Percentiles rank a stretch among this genome's conserved stretches.
phyloP scores from a whole-genome alignment of 2,888 invertebrate genomes.

The Macroteleia sp. region DNA sequence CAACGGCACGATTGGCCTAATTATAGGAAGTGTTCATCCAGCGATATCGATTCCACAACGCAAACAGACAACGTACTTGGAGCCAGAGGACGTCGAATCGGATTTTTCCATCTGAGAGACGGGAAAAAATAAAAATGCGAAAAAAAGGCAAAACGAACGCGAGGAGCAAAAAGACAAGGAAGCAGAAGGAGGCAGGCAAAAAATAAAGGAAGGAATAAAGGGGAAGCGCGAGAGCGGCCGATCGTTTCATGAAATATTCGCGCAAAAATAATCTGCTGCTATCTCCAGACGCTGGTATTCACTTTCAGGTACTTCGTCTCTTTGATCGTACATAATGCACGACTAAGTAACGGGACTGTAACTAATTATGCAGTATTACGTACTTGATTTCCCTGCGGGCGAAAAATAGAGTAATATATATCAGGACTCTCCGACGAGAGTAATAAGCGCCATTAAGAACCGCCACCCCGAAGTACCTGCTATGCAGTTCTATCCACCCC shows the following conservation, averaged over 20 bases:
- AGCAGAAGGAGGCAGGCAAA: background rate
- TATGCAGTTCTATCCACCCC: conserved; percentile 52
- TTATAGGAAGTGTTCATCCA: conserved; percentile 37
- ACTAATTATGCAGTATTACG: conserved; percentile 82
- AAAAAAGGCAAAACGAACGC: background rate
- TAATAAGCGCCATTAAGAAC: conserved; percentile 83
- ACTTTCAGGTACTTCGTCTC: conserved; percentile 78
- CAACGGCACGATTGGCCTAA: conserved; percentile 29
- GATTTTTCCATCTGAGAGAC: conserved; percentile 13
- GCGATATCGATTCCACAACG: conserved; percentile 33
- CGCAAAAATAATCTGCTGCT: conserved; percentile 49
- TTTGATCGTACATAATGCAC: conserved; percentile 82
- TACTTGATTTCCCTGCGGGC: conserved; percentile 83
- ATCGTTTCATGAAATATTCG: conserved; percentile 49
- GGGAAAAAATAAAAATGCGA: background rate
- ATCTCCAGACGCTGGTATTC: conserved; percentile 66
- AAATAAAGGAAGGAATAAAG: conserved; percentile 23
- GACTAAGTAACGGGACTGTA: conserved; percentile 80
- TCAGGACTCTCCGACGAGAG: conserved; percentile 78
- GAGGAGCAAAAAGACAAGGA: background rate
- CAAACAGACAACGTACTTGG: conserved; percentile 6
- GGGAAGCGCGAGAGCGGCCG: conserved; percentile 12
- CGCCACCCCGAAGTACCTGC: conserved; percentile 68
- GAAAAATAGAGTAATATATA: conserved; percentile 82
- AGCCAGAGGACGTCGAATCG: conserved; percentile 15